phyloP scores from a whole-genome alignment of 2,113 vertebrate genomes.

The Tenrec ecaudatus region DNA sequence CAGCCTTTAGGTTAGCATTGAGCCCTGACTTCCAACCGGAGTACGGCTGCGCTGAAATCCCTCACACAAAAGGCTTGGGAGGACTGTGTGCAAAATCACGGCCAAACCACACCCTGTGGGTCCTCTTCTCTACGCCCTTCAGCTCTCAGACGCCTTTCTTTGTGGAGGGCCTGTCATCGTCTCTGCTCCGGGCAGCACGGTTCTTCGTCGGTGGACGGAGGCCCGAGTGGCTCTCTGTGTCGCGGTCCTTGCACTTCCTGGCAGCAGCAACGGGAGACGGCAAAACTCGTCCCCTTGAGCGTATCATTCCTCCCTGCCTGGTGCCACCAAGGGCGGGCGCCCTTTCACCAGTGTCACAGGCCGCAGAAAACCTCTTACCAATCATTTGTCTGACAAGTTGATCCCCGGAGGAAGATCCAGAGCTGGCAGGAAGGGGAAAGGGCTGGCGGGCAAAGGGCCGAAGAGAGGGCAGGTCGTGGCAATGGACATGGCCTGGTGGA shows the following conservation, averaged over 20 bases:
- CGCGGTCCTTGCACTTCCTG: background rate
- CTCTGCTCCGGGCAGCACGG: background rate
- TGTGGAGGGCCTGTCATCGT: rapidly evolving
- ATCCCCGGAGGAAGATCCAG: background rate
- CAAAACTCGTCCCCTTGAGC: background rate
- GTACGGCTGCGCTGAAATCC: rapidly evolving
- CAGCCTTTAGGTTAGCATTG: background rate
- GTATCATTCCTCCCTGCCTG: background rate
- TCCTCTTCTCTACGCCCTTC: background rate
- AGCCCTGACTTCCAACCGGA: background rate
- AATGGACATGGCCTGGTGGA: background rate
- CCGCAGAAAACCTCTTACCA: constrained; percentile 4
- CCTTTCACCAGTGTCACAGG: background rate
- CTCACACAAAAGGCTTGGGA: background rate
- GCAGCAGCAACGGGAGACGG: background rate
- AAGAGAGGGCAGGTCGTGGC: background rate
- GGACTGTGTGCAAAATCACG: rapidly evolving
- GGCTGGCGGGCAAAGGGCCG: background rate
- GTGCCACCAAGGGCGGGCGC: background rate
- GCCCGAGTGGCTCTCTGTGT: background rate
- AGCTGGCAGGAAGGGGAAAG: background rate
- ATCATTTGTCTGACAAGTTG: background rate
- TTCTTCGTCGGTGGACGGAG: background rate
- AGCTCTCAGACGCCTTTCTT: background rate
- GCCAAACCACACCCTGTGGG: rapidly evolving